A percentile compares a stretch with the other conserved stretches of the same genome.
These are phyloP conservation scores for Triplophysa tibetana DNA, from an alignment of 2,113 vertebrate species.

Conservation along the genomic window DNA sequence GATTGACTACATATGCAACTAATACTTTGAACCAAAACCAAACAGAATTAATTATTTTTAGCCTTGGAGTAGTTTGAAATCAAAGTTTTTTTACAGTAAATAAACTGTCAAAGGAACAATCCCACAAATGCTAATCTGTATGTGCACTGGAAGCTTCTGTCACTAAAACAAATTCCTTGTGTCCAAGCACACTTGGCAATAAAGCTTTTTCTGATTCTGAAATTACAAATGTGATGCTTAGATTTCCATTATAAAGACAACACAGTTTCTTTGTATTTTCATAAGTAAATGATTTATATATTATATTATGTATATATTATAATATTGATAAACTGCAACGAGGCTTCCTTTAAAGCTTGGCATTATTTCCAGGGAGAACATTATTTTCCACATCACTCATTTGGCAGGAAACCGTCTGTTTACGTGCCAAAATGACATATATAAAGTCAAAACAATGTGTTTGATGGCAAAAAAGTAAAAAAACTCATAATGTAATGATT, in stretches of 20 bases:
- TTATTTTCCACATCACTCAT: background rate
- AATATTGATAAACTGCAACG: no score
- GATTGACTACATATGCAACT: background rate
- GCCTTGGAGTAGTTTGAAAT: background rate
- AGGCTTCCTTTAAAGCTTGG: background rate
- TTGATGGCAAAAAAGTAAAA: background rate
- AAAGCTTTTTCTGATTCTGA: no score
- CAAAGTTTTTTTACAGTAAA: background rate
- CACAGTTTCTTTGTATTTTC: background rate
- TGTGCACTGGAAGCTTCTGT: no score
- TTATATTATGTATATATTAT: no score
- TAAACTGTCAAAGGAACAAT: background rate
- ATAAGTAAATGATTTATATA: no score
- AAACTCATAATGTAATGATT: background rate
- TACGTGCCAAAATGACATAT: conserved; percentile 2
- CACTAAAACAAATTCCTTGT: no score
- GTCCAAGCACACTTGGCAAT: no score
- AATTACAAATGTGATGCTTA: background rate
- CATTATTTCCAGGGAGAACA: background rate
- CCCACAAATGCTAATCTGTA: background rate
- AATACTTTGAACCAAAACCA: background rate
- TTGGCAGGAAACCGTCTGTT: background rate
- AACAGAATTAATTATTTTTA: background rate
- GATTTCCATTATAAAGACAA: background rate
- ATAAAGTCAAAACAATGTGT: no score